Evolutionary conservation across 2,888 invertebrate species (phyloP).

Genomic region (Cabera pusaria): DNA sequence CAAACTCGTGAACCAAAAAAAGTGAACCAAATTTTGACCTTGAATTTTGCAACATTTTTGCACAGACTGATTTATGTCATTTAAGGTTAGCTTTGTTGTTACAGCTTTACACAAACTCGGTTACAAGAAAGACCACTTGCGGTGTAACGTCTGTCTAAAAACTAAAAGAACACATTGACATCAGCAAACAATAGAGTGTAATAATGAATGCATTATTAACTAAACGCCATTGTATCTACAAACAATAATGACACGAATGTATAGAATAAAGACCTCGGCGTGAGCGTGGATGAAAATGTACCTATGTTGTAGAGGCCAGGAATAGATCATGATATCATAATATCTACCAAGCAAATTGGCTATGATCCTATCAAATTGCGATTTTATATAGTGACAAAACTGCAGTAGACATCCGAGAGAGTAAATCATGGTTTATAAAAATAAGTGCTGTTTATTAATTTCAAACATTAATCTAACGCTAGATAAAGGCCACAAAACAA

Average conservation of each 20-base stretch:
- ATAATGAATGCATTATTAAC: slow-evolving; percentile 58
- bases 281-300: slow-evolving; percentile 52
- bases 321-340: slow-evolving; percentile 77
- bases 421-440: slow-evolving; percentile 39
- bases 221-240: slow-evolving; percentile 47
- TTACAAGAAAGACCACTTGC: slow-evolving; percentile 72
- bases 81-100: slow-evolving; percentile 56
- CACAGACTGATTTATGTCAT: slow-evolving; percentile 68
- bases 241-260: slow-evolving; percentile 50
- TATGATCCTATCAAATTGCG: slow-evolving; percentile 37
- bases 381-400: slow-evolving; percentile 18
- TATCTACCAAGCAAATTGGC: slow-evolving; percentile 51
- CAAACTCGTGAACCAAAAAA: slow-evolving; percentile 46
- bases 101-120: slow-evolving; percentile 47
- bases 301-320: slow-evolving; percentile 54
- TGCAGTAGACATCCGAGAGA: slow-evolving; percentile 13
- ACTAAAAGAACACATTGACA: slow-evolving; percentile 48
- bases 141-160: slow-evolving; percentile 60
- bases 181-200: slow-evolving; percentile 46
- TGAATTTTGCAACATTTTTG: slow-evolving; percentile 74
- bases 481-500: slow-evolving; percentile 76
- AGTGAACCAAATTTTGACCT: slow-evolving; percentile 55
- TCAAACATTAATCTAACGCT: slow-evolving; percentile 75
- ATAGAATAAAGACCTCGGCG: slow-evolving; percentile 61
- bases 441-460: slow-evolving; percentile 63